Conservation (phyloP, 2,888 invertebrate genomes). For the Ormyrus rosae region DNA sequence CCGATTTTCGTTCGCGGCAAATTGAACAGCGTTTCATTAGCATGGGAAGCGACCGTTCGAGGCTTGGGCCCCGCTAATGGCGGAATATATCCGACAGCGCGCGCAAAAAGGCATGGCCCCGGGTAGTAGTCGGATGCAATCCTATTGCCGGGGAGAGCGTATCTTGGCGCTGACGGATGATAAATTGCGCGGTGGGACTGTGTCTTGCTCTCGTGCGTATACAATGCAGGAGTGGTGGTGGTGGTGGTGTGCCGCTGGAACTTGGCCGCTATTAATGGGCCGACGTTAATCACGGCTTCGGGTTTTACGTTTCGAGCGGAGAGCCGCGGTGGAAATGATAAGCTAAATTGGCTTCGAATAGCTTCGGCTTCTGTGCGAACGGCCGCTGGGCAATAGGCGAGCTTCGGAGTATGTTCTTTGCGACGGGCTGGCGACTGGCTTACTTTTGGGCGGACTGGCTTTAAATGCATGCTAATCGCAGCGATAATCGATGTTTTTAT, state of each 20-base stretch:
- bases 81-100: too few species aligned
- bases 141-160: not conserved
- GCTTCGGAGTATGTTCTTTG: too few species aligned
- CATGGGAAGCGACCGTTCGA: constrained; percentile 11
- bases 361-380: too few species aligned
- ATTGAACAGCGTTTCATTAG: constrained; percentile 36
- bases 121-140: not conserved
- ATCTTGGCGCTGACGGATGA: constrained; percentile 26
- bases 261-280: constrained; percentile 1
- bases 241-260: not conserved
- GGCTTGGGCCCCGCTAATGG: not conserved
- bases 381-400: too few species aligned
- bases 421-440: too few species aligned
- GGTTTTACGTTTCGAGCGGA: not conserved
- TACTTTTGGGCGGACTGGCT: too few species aligned
- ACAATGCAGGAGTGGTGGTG: not conserved
- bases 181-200: constrained; percentile 12
- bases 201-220: not conserved
- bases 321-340: not conserved
- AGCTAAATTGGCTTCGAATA: too few species aligned
- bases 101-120: too few species aligned
- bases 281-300: constrained; percentile 3
- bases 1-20: constrained; percentile 30
- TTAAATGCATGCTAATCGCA: too few species aligned
- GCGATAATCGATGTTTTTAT: too few species aligned